These are phyloP conservation scores for Mus spretus DNA, from an alignment of 2,797 vertebrate genomes.

Conservation along the genomic window DNA sequence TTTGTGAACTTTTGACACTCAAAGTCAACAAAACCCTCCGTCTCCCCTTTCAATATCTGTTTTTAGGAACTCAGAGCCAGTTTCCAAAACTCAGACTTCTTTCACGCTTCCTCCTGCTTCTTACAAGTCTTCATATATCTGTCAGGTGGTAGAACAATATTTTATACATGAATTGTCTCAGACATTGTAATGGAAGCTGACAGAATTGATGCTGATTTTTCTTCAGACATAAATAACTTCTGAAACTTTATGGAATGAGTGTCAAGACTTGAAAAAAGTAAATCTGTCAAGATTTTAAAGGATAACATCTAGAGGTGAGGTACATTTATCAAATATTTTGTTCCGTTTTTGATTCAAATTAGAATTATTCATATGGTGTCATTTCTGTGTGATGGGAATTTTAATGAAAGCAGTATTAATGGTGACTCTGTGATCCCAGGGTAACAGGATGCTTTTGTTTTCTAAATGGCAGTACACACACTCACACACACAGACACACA, in stretches of 20 bases:
- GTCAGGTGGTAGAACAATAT: slow-evolving; percentile 71
- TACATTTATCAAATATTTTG: slow-evolving; percentile 54
- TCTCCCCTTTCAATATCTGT: slow-evolving; percentile 62
- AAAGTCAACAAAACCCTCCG: slow-evolving; percentile 70
- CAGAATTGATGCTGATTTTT: slow-evolving; percentile 58
- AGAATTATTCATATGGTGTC: slow-evolving; percentile 46
- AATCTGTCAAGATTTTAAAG: slow-evolving; percentile 61
- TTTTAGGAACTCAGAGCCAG: slow-evolving; percentile 74
- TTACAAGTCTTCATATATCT: slow-evolving; percentile 61
- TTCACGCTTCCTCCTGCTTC: slow-evolving; percentile 32
- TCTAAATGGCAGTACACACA: neutral
- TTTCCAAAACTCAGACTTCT: slow-evolving; percentile 65
- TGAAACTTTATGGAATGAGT: slow-evolving; percentile 55
- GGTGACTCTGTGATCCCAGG: neutral
- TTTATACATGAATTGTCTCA: slow-evolving; percentile 64
- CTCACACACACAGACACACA: no score
- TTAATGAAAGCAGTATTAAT: neutral
- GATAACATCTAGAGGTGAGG: slow-evolving; percentile 28
- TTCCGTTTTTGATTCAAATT: slow-evolving; percentile 56
- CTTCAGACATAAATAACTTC: slow-evolving; percentile 51
- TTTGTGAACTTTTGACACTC: slow-evolving; percentile 65
- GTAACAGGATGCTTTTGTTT: slow-evolving; percentile 26
- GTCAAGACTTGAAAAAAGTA: slow-evolving; percentile 38
- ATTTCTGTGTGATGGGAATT: neutral
- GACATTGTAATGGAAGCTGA: slow-evolving; percentile 61